Conservation (phyloP, 2,797 vertebrate species). For the Moxostoma hubbsi region DNA sequence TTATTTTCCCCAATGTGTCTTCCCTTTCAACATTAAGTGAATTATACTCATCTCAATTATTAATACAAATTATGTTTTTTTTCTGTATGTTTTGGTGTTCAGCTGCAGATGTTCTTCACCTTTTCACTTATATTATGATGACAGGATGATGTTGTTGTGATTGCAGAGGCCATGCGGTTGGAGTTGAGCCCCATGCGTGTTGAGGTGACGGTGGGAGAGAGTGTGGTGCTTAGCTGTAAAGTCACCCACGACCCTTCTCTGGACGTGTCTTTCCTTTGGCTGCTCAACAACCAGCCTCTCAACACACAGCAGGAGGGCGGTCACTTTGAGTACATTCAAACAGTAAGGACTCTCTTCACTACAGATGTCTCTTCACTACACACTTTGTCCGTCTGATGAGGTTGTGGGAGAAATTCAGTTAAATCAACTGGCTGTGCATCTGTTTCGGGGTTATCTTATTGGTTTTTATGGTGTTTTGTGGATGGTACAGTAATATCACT, state of each 20-base stretch:
- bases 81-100: too few relatives aligned
- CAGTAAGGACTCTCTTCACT: slow-evolving; percentile 81
- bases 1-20: too few relatives aligned
- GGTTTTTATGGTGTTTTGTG: not conserved
- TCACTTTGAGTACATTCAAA: slow-evolving; percentile 96
- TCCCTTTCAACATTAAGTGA: too few relatives aligned
- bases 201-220: slow-evolving; percentile 95
- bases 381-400: not conserved
- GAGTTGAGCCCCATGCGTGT: slow-evolving; percentile 88
- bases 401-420: too few relatives aligned
- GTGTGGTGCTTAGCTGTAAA: slow-evolving; percentile 94
- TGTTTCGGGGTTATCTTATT: not conserved
- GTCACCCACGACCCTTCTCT: slow-evolving; percentile 89
- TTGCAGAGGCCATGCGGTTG: slow-evolving; percentile 92
- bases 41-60: not conserved
- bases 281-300: slow-evolving; percentile 88
- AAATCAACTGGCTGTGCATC: too few relatives aligned
- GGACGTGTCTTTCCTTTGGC: slow-evolving; percentile 92
- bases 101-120: not conserved
- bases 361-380: not conserved
- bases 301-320: slow-evolving; percentile 88
- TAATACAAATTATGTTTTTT: not conserved
- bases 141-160: slow-evolving; percentile 72
- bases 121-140: slow-evolving; percentile 53
- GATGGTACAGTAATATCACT: not conserved